Conservation (phyloP, 2,797 vertebrate genomes). For the Gymnodraco acuticeps region DNA sequence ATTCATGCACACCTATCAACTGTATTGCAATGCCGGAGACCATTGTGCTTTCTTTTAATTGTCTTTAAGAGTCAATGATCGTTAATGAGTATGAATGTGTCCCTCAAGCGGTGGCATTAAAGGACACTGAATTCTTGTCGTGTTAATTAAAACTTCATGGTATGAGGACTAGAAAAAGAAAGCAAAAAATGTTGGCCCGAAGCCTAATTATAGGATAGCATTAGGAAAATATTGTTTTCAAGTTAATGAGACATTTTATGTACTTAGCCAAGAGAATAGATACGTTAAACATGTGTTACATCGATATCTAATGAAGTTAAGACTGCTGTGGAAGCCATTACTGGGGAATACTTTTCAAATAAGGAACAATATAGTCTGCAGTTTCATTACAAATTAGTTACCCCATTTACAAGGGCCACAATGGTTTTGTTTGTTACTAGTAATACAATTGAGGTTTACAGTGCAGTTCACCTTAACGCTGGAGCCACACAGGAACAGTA, state of each 20-base stretch:
- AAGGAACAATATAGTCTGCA: conserved; percentile 4
- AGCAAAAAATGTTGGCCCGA: conserved; percentile 21
- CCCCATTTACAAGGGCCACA: conserved; percentile 24
- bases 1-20: conserved; percentile 4
- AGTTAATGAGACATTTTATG: conserved; percentile 63
- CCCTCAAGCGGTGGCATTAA: conserved; percentile 61
- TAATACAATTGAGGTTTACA: conserved; percentile 17
- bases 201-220: conserved; percentile 42
- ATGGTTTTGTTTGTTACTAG: conserved; percentile 24
- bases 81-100: conserved; percentile 62
- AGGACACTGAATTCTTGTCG: conserved; percentile 60
- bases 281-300: conserved; percentile 28
- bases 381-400: conserved; percentile 28
- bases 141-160: conserved; percentile 71
- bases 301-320: conserved; percentile 38
- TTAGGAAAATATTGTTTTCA: conserved; percentile 46
- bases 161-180: conserved; percentile 36
- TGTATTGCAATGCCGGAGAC: neutral
- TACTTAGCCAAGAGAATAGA: conserved; percentile 36
- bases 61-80: conserved; percentile 55
- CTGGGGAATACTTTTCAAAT: conserved; percentile 7
- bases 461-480: neutral
- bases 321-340: conserved; percentile 26
- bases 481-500: no score
- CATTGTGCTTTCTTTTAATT: conserved; percentile 28